Evolutionary conservation across 53 echinoderm and acorn worm species (phyloP).

Genomic region (Mesocentrotus franciscanus): DNA sequence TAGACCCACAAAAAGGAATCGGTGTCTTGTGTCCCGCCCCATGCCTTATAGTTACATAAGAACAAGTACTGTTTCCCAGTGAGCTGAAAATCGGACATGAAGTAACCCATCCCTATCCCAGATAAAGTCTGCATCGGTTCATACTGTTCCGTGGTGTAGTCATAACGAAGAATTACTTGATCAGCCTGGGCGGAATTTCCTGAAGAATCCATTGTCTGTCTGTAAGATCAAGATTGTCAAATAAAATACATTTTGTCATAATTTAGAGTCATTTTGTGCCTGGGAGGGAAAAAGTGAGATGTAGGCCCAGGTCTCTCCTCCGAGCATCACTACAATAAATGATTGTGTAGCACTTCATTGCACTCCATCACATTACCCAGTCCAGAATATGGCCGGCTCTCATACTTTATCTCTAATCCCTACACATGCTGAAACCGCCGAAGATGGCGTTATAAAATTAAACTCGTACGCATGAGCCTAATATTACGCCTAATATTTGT

Average conservation of each 20-base stretch:
- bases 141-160: conserved; percentile 64
- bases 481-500: too few relatives aligned
- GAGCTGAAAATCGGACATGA: conserved; percentile 68
- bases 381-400: too few relatives aligned
- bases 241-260: not conserved
- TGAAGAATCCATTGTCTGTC: not conserved
- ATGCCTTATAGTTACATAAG: conserved; percentile 68
- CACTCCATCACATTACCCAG: too few relatives aligned
- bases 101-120: conserved; percentile 31
- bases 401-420: too few relatives aligned
- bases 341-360: too few relatives aligned
- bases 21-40: conserved; percentile 62
- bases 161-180: conserved; percentile 61
- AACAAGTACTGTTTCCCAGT: conserved; percentile 74
- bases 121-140: conserved; percentile 68
- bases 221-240: not conserved
- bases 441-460: too few relatives aligned
- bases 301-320: too few relatives aligned
- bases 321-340: too few relatives aligned
- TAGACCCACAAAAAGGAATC: conserved; percentile 70
- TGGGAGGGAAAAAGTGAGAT: too few relatives aligned
- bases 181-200: not conserved
- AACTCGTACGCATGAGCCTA: too few relatives aligned
- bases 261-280: too few relatives aligned
- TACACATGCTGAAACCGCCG: too few relatives aligned